Evolutionary conservation across 2,797 vertebrate genomes (phyloP), one percentile per base, ranked within the genome.

Genomic region (Chaunax sp.): DNA sequence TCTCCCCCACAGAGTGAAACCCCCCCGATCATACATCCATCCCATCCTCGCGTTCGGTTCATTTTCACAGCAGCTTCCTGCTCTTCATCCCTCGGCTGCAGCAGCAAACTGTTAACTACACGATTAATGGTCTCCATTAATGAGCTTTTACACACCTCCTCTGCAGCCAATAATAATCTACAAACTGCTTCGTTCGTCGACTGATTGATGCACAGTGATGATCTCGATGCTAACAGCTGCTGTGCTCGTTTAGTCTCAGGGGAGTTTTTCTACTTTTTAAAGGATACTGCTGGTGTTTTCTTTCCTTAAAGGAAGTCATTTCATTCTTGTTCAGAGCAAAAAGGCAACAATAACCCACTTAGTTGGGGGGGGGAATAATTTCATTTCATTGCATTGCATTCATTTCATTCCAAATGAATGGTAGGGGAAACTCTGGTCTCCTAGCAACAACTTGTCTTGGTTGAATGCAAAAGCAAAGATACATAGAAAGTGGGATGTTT

Each of bases 121-220:
- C 50, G 52, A 87, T 92, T 89, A 91, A 90, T 89, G 86, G 84
- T 86, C 77, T 89, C 81, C 87, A 91, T 91, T 90, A 89, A 90
- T 90, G 84, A 66, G 87, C 92, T 35, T n/a, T 90, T 89, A 38
- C 18, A 50, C 38, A 72, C 73, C 57, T 82, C 73, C 68, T 74
- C 82, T 87, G 56, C 77, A 86, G 82, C 77, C 76, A 76, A 81
- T 82, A 74, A 86, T 72, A 71, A 83, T 81, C 70, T 41, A 71
- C 37, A 47, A 83, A 49, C 64, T 59, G 85, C 90, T 89, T 85
- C 12, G 47, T 59, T 53, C 74, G 64, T 59, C 33, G 50, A 87
- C 22, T 85, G 81, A 80, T 68, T 76, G 68, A 72, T 15, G 58
- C 77, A 66, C 66, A 78, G 35, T 55, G 64, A 81, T 61, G 54